Evolutionary conservation across 2,113 vertebrate species (phyloP), one percentile per base, ranked within the genome.

Genomic region (Dromaius novaehollandiae): DNA sequence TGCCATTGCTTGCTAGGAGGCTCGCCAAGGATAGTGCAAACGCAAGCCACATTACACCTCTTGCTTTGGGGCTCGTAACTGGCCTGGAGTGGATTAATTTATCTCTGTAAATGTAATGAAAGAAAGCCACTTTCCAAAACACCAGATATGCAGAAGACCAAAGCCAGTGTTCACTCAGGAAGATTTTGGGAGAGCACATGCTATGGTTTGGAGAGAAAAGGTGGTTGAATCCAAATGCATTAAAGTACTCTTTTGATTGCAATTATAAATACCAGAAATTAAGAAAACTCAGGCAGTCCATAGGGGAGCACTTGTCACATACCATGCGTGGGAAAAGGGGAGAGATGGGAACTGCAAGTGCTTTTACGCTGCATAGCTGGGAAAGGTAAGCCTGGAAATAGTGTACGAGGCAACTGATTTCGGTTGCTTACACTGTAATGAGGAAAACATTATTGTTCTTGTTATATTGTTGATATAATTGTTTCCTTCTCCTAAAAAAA

Each of bases 291-390:
- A 13, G 6, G 16, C 21, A 53, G 18, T 15, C 7, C 20, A 18
- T 25, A 79, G 10, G 13, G 79, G 85, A 63, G 4, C 2, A 11
- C 20, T 63, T 63, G 11, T 24, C 48, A 30, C 10, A 34, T 18
- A 28, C 5, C 7, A 5, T 58, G 15, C 6, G 3, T 42, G 2
- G 3, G 9, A 5, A 4, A 10, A 65, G 36, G 7, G 58, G 6
- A 14, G 75, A 82, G n/a, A 28, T n/a, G 5, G 61, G 5, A 60
- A 68, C 44, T 58, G 4, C 32, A 15, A 18, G 25, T 84, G 66
- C 48, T 77, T 34, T 40, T 11, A 75, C 5, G 4, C 6, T 46
- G 55, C 32, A 13, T 34, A 48, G 0, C 17, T 80, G 12, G 25
- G 76, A 85, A 90, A 68, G 0, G 0, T 44, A 73, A 86, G 2